Evolutionary conservation across 2,113 vertebrate species (phyloP).

Genomic region (Gallinago jamesoni): DNA sequence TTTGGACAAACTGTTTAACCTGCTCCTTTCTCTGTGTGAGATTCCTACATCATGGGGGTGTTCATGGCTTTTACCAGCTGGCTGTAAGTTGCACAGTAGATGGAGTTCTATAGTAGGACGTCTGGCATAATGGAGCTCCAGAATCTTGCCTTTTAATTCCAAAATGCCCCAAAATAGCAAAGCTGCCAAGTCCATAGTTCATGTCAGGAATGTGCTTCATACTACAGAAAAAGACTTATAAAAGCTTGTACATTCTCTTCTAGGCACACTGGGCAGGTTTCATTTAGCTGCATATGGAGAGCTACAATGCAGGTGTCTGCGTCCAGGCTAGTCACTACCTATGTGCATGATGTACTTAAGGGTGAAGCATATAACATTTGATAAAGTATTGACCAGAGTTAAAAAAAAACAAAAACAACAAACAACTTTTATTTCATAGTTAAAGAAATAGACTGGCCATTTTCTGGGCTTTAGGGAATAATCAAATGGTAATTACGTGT

Average conservation of each 20-base stretch:
- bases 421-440: background rate
- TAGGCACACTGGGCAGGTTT: background rate
- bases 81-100: background rate
- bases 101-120: background rate
- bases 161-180: background rate
- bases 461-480: background rate
- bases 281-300: background rate
- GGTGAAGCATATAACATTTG: background rate
- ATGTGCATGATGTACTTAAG: background rate
- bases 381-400: background rate
- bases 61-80: background rate
- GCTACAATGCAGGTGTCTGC: background rate
- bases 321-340: background rate
- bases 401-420: background rate
- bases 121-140: background rate
- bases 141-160: background rate
- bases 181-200: background rate
- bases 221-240: background rate
- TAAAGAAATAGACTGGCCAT: background rate
- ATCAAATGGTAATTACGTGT: background rate
- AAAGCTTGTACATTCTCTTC: accelerated
- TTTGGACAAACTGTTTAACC: background rate
- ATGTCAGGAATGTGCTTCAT: background rate
- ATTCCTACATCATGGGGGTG: background rate
- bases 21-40: background rate